These are phyloP conservation scores for Eupeodes corollae DNA, from an alignment of 1,140 invertebrate genomes.

Conservation along the genomic window DNA sequence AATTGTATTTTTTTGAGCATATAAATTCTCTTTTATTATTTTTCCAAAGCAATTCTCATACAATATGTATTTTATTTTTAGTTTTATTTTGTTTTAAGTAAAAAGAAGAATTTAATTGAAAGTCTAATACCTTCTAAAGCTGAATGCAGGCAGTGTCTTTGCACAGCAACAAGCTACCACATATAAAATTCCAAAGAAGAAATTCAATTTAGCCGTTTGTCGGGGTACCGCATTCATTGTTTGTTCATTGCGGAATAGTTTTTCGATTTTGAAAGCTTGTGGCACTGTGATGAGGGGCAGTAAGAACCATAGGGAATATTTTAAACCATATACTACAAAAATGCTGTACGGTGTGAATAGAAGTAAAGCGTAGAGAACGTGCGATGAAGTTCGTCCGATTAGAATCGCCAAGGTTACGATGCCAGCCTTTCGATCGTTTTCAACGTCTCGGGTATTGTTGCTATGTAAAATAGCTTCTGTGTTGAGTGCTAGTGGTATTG, in stretches of 20 bases:
- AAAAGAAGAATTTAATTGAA: too few species aligned
- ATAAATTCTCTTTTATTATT: too few species aligned
- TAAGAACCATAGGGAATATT: conserved; percentile 78
- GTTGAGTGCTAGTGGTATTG: conserved; percentile 84
- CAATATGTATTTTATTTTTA: too few species aligned
- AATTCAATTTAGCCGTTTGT: conserved; percentile 80
- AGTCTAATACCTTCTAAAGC: conserved; percentile 10
- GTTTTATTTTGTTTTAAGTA: too few species aligned
- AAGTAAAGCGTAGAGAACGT: conserved; percentile 80
- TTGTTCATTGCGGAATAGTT: conserved; percentile 67
- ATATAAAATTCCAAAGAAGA: conserved; percentile 82
- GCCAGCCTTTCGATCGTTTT: conserved; percentile 70
- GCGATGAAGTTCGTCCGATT: conserved; percentile 82
- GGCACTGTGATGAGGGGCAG: conserved; percentile 78
- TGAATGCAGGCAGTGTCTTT: conserved; percentile 40
- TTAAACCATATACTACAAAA: conserved; percentile 70
- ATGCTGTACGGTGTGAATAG: conserved; percentile 85
- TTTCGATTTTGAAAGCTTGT: conserved; percentile 80
- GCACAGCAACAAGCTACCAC: conserved; percentile 63
- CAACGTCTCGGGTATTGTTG: conserved; percentile 86
- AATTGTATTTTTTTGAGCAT: too few species aligned
- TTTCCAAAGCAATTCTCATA: too few species aligned
- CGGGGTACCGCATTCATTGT: conserved; percentile 72
- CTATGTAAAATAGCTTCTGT: conserved; percentile 91
- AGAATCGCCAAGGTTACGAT: conserved; percentile 88